Evolutionary conservation across 2,888 invertebrate genomes (phyloP).

Genomic region (Apodemia hepburni): DNA sequence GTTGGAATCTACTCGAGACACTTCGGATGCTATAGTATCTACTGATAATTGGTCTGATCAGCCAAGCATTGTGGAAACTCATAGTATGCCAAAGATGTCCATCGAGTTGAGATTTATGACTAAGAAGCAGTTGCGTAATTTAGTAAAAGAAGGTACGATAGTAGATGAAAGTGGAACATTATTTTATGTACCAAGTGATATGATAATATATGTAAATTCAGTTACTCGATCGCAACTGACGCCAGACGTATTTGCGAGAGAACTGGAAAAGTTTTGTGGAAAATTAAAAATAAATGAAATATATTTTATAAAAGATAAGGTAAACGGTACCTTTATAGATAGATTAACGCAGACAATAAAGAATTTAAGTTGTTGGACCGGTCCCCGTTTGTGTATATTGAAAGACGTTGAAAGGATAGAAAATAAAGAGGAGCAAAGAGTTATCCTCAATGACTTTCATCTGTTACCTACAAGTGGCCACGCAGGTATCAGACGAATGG

Average conservation of each 20-base stretch:
- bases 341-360: constrained; percentile 10
- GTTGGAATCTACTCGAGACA: no score
- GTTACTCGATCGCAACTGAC: constrained; percentile 15
- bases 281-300: constrained; percentile 19
- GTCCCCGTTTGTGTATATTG: constrained; percentile 9
- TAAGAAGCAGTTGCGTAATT: no score
- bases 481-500: constrained; percentile 23
- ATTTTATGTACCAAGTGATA: no score
- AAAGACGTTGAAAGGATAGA: constrained; percentile 5
- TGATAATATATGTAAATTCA: constrained; percentile 14
- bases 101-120: constrained; percentile 13
- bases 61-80: constrained; percentile 18
- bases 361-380: constrained; percentile 1
- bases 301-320: constrained; percentile 16
- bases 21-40: neutral
- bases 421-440: constrained; percentile 15
- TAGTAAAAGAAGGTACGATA: no score
- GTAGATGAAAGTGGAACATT: no score
- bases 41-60: constrained; percentile 16
- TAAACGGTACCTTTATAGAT: constrained; percentile 5
- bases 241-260: constrained; percentile 20
- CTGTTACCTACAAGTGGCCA: constrained; percentile 25
- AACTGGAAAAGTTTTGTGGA: constrained; percentile 21
- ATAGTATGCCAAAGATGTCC: constrained; percentile 14
- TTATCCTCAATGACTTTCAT: constrained; percentile 25